Evolutionary conservation across 2,797 vertebrate genomes (phyloP).

Genomic region (Syndactyla subalaris): DNA sequence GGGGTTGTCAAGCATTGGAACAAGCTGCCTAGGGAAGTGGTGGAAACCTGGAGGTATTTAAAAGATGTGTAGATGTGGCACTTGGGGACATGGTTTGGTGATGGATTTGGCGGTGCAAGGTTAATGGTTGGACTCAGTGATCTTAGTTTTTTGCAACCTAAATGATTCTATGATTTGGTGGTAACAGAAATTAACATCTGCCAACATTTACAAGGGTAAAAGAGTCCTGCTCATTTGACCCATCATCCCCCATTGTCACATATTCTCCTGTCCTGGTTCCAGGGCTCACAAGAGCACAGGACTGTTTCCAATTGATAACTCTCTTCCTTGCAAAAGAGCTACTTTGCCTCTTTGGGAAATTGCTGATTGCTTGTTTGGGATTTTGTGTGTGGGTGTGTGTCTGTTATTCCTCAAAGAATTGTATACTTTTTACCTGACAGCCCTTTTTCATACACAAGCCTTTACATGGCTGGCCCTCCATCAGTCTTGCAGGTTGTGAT

Average conservation of each 20-base stretch:
- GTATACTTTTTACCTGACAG: not conserved
- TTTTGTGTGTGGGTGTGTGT: no score
- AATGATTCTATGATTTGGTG: not conserved
- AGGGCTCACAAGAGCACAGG: not conserved
- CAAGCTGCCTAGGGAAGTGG: not conserved
- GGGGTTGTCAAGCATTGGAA: not conserved
- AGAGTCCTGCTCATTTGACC: not conserved
- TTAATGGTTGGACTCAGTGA: accelerated
- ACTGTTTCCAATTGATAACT: not conserved
- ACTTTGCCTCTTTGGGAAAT: not conserved
- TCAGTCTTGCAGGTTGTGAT: not conserved
- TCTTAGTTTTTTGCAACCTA: not conserved
- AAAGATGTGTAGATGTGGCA: not conserved
- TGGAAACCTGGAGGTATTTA: not conserved
- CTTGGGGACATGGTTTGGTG: not conserved
- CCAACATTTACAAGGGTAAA: not conserved
- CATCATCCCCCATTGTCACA: not conserved
- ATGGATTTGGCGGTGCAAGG: not conserved
- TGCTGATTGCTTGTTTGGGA: not conserved
- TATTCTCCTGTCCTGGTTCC: not conserved
- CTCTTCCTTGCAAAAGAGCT: not conserved
- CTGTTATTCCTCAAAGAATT: not conserved
- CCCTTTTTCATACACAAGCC: not conserved
- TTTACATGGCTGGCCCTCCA: not conserved
- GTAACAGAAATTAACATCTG: not conserved